Evolutionary conservation across 2,888 invertebrate genomes (phyloP), one percentile per base, ranked within the genome.

Genomic region (Homarus gammarus): DNA sequence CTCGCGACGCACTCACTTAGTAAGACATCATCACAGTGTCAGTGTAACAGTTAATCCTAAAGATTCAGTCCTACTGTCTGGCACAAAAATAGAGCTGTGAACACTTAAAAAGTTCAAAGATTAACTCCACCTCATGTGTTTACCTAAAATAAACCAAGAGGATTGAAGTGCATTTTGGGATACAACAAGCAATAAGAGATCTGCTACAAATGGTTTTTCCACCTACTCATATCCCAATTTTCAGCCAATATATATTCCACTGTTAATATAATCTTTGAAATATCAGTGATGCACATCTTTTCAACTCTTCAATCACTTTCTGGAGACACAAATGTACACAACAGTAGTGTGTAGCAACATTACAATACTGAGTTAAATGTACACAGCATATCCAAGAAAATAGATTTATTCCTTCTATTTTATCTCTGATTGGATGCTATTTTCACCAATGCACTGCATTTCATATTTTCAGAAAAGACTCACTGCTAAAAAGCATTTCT

Each of bases 1-100:
- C 56, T 79, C 68, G 40, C 56, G 36, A 68, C 68, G 40, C 73
- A 73, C 81, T 87, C 82, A 86, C 78, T 81, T 64, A 82, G 70
- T 79, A 86, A 77, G 75, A 88, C 68, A 77, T 79, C 87, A 88
- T 88, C 88, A 88, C 88, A 88, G 88, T 88, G 88, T 77, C 83
- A 88, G 84, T 88, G 83, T 84, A 83, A 88, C 78, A 88, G 77
- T 84, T 78, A 84, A 88, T 64, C 70, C 83, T 84, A 88, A 44
- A 78, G 68, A 86, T 56, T 86, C 79, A 33, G 38, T 79, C 70
- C 70, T 86, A 86, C 75, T 75, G 61, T 86, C 86, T 86, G 79
- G 86, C 86, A 86, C 86, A 86, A 86, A 86, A 86, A 86, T 86
- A 86, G 78, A 86, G 68, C 79, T 86, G 86, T 86, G 86, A 86